A percentile compares a stretch with the other conserved stretches of the same genome.
These are phyloP conservation scores for western clawed frog (Xenopus tropicalis) DNA, from an alignment of 2,113 vertebrate species.

Conservation along the genomic window UCB_Xtro_10.0 CM004450.2:95127501-95128000, in stretches of 20 bases:
- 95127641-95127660: too few species aligned
- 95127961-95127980: constrained; percentile 78
- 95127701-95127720: background rate
- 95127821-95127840: constrained; percentile 67
- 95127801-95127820: constrained; percentile 53
- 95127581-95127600: too few species aligned
- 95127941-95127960: constrained; percentile 80
- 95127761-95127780: too few species aligned
- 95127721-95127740: background rate
- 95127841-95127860: constrained; percentile 79
- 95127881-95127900: constrained; percentile 74
- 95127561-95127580: too few species aligned
- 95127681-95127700: background rate
- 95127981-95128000: constrained; percentile 84
- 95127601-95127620: too few species aligned
- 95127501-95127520: too few species aligned
- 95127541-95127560: too few species aligned
- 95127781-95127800: constrained; percentile 29
- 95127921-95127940: constrained; percentile 76
- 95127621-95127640: too few species aligned
- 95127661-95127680: background rate
- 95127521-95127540: too few species aligned
- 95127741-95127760: background rate
- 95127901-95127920: constrained; percentile 83
- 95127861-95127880: constrained; percentile 68